Percentiles rank a stretch among this genome's conserved stretches.
phyloP scores from a whole-genome alignment of 2,888 invertebrate genomes.

The Tetheella fluctuosa region DNA sequence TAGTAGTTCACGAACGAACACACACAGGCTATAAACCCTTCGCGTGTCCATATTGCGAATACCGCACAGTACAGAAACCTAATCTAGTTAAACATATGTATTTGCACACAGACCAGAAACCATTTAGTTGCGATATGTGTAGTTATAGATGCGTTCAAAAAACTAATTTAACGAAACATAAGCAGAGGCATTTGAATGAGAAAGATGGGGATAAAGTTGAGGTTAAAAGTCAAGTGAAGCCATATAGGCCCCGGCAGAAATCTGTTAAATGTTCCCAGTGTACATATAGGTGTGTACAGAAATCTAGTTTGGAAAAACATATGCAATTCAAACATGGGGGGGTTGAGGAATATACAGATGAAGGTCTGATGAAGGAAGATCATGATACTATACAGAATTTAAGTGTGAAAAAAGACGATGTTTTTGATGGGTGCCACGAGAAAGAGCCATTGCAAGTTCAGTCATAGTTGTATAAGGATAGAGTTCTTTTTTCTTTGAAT shows the following conservation, averaged over 20 bases:
- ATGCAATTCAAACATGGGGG: conserved; percentile 69
- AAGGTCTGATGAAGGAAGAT: conserved; percentile 37
- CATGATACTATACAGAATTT: conserved; percentile 57
- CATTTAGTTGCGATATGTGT: conserved; percentile 78
- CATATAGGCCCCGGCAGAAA: conserved; percentile 73
- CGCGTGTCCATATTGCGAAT: conserved; percentile 78
- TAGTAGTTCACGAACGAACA: conserved; percentile 78
- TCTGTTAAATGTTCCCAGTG: conserved; percentile 74
- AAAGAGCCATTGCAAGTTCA: conserved; percentile 19
- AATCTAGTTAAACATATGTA: conserved; percentile 82
- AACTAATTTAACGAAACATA: conserved; percentile 78
- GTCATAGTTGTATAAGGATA: conserved; percentile 30
- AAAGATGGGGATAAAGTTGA: conserved; percentile 63
- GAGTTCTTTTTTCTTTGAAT: conserved; percentile 18
- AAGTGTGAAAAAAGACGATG: conserved; percentile 57
- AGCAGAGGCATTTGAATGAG: conserved; percentile 74
- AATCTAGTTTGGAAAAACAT: conserved; percentile 78
- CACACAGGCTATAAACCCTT: conserved; percentile 82
- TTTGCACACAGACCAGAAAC: conserved; percentile 78
- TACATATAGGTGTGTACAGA: conserved; percentile 73
- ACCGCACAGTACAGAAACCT: conserved; percentile 79
- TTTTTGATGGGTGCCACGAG: conserved; percentile 27
- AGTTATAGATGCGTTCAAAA: conserved; percentile 79
- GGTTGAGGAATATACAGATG: conserved; percentile 33
- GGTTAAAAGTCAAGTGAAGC: conserved; percentile 61